Conservation (phyloP, 2,113 vertebrate genomes). For the Leptobrachium ailaonicum region DNA sequence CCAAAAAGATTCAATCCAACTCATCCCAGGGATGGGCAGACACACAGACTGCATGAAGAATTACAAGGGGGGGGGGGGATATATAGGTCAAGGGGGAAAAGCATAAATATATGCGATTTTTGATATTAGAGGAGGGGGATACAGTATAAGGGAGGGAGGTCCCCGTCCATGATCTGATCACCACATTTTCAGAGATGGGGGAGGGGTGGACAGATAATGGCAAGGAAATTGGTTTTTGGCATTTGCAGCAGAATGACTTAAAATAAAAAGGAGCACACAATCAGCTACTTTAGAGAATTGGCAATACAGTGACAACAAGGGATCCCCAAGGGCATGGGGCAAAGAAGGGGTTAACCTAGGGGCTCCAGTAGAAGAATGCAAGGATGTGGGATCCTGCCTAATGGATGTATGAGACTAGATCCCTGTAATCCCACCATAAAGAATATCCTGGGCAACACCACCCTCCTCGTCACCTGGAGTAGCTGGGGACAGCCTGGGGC, state of each 20-base stretch:
- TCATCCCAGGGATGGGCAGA: not conserved
- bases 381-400: conserved; percentile 6
- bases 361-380: conserved; percentile 9
- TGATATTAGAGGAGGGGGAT: conserved; percentile 1
- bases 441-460: no score
- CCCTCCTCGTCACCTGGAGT: no score
- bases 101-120: not conserved
- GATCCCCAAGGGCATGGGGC: not conserved
- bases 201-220: conserved; percentile 14
- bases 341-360: conserved; percentile 6
- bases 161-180: not conserved
- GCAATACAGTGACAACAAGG: not conserved
- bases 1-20: not conserved
- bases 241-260: conserved; percentile 20
- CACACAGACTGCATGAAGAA: not conserved
- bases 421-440: no score
- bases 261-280: not conserved
- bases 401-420: not conserved
- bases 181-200: not conserved
- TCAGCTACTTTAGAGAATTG: not conserved
- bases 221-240: conserved; percentile 30
- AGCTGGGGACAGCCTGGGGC: no score
- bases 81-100: not conserved
- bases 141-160: not conserved
- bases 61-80: not conserved